Conservation (phyloP, 2,113 vertebrate species). For the Aix galericulata region DNA sequence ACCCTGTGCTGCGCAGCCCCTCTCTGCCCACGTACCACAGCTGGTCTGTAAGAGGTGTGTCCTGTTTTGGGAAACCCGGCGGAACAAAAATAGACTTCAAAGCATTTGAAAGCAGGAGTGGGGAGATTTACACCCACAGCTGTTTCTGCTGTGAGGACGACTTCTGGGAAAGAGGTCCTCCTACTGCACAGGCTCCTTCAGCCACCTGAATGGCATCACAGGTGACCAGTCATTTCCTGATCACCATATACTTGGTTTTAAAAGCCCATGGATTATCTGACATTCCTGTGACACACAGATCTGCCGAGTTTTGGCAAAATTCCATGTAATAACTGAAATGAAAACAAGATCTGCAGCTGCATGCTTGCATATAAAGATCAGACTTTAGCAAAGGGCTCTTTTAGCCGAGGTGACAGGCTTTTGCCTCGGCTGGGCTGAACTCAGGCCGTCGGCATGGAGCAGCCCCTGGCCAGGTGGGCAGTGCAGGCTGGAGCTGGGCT, state of each 20-base stretch:
- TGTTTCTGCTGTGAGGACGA: background rate
- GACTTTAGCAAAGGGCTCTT: background rate
- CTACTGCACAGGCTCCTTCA: fast-evolving
- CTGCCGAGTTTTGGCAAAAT: background rate
- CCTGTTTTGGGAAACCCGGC: background rate
- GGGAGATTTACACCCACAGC: background rate
- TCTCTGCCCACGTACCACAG: background rate
- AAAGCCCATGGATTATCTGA: fast-evolving
- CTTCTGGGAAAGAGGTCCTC: background rate
- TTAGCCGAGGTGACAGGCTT: background rate
- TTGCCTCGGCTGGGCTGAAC: background rate
- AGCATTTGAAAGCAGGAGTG: background rate
- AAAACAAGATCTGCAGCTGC: background rate
- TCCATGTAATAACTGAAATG: background rate
- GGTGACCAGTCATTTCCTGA: fast-evolving
- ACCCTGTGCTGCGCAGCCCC: background rate
- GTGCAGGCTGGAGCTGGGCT: background rate
- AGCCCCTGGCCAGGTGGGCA: background rate
- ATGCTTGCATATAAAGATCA: background rate
- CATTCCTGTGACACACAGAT: background rate
- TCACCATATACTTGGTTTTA: background rate
- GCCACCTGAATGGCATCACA: background rate
- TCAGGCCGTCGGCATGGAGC: background rate
- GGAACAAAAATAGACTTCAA: background rate
- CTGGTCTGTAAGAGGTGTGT: background rate